Evolutionary conservation across 2,113 vertebrate genomes (phyloP), one percentile per base, ranked within the genome.

Genomic region (Nymphicus hollandicus): DNA sequence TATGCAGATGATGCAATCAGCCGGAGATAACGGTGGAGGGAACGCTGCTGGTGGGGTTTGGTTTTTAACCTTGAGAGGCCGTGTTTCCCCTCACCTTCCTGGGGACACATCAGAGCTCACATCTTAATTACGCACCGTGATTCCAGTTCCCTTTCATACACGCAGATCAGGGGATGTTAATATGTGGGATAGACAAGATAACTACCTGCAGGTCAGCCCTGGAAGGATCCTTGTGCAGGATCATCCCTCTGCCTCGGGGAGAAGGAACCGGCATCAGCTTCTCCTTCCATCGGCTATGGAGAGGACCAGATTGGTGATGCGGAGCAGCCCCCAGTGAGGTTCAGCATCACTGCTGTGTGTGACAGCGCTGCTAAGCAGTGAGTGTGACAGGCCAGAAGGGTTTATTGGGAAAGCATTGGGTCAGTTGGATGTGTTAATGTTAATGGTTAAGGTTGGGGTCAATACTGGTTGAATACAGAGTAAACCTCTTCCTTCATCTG

Each of bases 1-100:
- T 17, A 91, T 87, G 96, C 89, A 94, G 96, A 79, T 84, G 91
- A 91, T 96, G 95, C 91, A 78, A 87, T 91, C 91, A 87, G 80
- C 89, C 68, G 77, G n/a, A 63, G 37, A 56, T 71, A 52, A 39
- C 10, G 1, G 76, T 39, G 76, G 35, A 35, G 91, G 91, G 39
- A 81, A 89, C 46, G 3, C 66, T 66, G 80, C 49, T 56, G 91
- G 41, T 64, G 64, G 16, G 77, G 72, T 41, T 91, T 94, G 91
- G 56, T 94, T 86, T 87, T 89, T 85, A 93, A 93, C 96, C 93
- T 96, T 95, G 93, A 84, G 79, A 81, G 73, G 87, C 89, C 55
- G 1, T 3, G 46, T 23, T 73, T 10, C 13, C 9, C n/a, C 29
- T 39, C 22, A 6, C 19, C 33, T 23, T 44, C 18, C 72, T 13